A percentile compares a stretch with the other conserved stretches of the same genome.
Evolutionary conservation across 2,888 invertebrate genomes (phyloP).

Genomic region (Caenorhabditis macrosperma): DNA sequence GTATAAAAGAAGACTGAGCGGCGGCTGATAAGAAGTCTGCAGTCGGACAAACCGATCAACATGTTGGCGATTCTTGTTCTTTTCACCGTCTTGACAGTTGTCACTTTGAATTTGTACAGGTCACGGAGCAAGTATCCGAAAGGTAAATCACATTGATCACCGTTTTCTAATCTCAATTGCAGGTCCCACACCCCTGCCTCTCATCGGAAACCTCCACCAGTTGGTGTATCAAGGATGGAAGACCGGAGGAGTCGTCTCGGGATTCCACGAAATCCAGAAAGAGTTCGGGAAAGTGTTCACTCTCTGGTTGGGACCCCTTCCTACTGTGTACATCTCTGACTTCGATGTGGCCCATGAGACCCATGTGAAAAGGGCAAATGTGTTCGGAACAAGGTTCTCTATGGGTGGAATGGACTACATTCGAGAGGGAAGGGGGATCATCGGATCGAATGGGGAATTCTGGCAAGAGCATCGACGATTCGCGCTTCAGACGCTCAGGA

Average conservation of each 20-base stretch:
- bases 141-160: neutral
- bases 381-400: constrained; percentile 13
- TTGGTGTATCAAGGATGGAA: constrained; percentile 17
- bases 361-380: constrained; percentile 20
- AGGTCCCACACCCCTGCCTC: constrained; percentile 38
- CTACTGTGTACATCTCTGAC: constrained; percentile 38
- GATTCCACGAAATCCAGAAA: constrained; percentile 5
- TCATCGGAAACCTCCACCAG: constrained; percentile 48
- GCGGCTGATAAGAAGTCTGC: neutral
- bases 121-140: neutral
- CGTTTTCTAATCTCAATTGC: neutral
- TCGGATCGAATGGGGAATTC: constrained; percentile 46
- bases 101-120: neutral
- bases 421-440: constrained; percentile 43
- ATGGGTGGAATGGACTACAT: constrained; percentile 13
- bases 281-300: constrained; percentile 50
- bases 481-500: constrained; percentile 54
- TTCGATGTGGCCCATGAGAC: constrained; percentile 48
- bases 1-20: neutral
- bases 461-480: constrained; percentile 61
- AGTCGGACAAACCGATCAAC: too few relatives aligned
- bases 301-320: constrained; percentile 48
- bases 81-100: neutral
- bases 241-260: constrained; percentile 18
- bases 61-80: neutral